A percentile compares a stretch with the other conserved stretches of the same genome.
Evolutionary conservation across 2,888 invertebrate genomes (phyloP).

Genomic region (Acanthoscelides obtectus): DNA sequence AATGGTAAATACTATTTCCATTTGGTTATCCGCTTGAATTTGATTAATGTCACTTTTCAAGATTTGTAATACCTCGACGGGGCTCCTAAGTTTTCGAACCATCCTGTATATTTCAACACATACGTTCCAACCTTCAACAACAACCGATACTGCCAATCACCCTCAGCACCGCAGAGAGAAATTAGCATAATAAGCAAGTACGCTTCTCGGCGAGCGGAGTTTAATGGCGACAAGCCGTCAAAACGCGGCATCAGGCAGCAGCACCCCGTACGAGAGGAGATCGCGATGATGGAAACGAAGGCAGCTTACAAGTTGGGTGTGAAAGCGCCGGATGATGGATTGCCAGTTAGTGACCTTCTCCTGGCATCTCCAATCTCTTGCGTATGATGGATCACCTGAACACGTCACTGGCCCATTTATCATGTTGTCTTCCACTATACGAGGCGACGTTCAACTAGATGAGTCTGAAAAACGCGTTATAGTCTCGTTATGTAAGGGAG

Average conservation of each 20-base stretch:
- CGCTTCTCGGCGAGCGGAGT: not conserved
- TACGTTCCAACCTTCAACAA: not conserved
- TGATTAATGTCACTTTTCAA: no score
- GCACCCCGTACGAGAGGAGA: conserved; percentile 12
- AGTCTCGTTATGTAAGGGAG: not conserved
- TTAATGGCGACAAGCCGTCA: not conserved
- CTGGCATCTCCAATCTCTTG: conserved; percentile 47
- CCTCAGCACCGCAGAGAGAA: not conserved
- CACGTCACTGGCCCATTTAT: conserved; percentile 47
- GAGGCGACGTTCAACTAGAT: not conserved
- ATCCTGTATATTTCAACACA: not conserved
- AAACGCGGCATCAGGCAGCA: not conserved
- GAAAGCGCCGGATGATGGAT: conserved; percentile 39
- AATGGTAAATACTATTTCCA: no score
- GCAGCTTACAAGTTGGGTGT: conserved; percentile 30
- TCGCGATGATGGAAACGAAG: conserved; percentile 25
- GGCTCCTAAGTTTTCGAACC: no score
- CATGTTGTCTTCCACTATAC: conserved; percentile 33
- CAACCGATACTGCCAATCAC: not conserved
- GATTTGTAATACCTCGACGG: no score
- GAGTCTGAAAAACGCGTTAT: not conserved
- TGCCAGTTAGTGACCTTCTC: conserved; percentile 43
- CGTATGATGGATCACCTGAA: conserved; percentile 48
- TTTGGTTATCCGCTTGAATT: no score
- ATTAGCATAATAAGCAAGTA: not conserved